A percentile compares a stretch with the other conserved stretches of the same genome.
These are phyloP conservation scores for Ericerus pela DNA, from an alignment of 1,140 invertebrate genomes.

Conservation along the genomic window DNA sequence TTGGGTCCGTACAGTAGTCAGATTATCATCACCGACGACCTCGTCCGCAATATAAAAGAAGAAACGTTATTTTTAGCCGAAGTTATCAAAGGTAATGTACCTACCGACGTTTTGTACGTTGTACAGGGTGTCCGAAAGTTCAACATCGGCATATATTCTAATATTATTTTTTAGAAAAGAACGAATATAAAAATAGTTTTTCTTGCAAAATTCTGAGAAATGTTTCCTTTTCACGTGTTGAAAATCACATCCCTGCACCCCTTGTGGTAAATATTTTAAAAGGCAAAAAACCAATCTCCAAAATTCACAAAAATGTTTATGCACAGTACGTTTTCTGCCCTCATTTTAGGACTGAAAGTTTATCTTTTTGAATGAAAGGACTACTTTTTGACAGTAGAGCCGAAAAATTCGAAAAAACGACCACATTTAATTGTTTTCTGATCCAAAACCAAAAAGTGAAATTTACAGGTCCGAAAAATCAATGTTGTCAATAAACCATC, in stretches of 20 bases:
- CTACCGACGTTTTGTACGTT: not conserved
- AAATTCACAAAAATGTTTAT: no score
- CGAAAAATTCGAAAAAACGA: no score
- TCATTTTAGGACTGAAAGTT: no score
- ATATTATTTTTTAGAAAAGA: not conserved
- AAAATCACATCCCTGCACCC: not conserved
- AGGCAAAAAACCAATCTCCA: no score
- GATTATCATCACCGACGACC: constrained; percentile 56
- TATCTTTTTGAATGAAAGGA: no score
- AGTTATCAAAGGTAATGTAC: constrained; percentile 33
- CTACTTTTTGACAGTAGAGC: no score
- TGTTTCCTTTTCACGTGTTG: not conserved
- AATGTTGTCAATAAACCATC: no score
- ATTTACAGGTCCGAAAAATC: no score
- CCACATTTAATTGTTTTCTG: no score
- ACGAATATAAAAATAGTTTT: not conserved
- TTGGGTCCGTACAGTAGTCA: constrained; percentile 58
- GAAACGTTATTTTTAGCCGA: constrained; percentile 46
- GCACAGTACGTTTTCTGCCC: no score
- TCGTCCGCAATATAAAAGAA: constrained; percentile 47
- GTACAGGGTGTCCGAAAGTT: not conserved
- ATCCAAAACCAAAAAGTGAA: no score
- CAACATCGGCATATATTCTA: not conserved
- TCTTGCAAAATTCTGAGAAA: not conserved
- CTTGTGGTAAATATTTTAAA: not conserved